Conservation (phyloP, 2,888 invertebrate species). For the Tribolium freemani region DNA sequence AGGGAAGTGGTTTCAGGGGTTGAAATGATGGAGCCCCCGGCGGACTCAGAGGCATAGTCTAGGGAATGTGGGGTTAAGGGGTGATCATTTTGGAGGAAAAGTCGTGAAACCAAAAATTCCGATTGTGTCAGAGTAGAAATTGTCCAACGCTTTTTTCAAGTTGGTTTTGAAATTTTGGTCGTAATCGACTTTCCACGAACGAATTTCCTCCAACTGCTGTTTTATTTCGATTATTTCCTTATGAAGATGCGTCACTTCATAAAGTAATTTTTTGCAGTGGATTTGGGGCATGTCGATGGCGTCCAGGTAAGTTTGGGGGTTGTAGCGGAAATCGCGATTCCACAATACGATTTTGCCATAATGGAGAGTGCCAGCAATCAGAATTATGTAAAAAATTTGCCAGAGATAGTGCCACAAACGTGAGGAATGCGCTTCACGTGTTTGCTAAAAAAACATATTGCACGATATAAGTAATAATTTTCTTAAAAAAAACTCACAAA, state of each 20-base stretch:
- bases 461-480: background rate
- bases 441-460: constrained; percentile 1
- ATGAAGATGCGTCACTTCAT: background rate
- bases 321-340: background rate
- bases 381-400: constrained; percentile 7
- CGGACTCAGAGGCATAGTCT: constrained; percentile 74
- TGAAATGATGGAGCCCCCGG: constrained; percentile 71
- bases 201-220: constrained; percentile 1
- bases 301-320: constrained; percentile 1
- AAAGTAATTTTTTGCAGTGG: constrained; percentile 6
- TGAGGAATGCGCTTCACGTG: background rate
- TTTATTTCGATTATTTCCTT: constrained; percentile 12
- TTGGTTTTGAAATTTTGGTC: background rate
- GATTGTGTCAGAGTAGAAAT: constrained; percentile 19
- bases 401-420: constrained; percentile 4
- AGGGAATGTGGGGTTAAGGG: constrained; percentile 16
- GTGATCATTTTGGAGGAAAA: background rate
- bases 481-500: constrained; percentile 1
- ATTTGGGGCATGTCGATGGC: background rate
- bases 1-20: constrained; percentile 68
- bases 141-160: background rate
- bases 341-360: too few species aligned
- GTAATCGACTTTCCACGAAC: constrained; percentile 3
- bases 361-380: background rate
- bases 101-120: constrained; percentile 65